A percentile compares a stretch with the other conserved stretches of the same genome.
phyloP scores from a whole-genome alignment of 2,797 vertebrate genomes.

The Spea hammondii region DNA sequence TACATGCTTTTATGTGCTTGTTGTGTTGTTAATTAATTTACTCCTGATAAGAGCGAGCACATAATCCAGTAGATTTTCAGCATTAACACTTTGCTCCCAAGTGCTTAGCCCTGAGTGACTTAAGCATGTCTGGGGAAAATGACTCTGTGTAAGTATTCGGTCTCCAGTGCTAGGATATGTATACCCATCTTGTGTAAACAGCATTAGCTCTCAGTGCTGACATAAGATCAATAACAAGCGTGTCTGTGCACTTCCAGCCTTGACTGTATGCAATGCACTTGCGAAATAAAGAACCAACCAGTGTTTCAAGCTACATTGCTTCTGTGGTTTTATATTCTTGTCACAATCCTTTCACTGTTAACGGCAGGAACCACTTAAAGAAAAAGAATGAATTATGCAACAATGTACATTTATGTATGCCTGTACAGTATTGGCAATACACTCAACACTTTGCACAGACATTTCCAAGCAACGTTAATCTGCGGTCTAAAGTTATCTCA shows the following conservation, averaged over 20 bases:
- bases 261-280: constrained; percentile 35
- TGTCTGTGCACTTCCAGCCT: constrained; percentile 40
- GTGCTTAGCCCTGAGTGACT: constrained; percentile 52
- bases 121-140: constrained; percentile 42
- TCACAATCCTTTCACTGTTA: not conserved
- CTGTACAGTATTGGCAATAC: no score
- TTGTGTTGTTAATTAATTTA: not conserved
- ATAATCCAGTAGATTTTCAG: not conserved
- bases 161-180: constrained; percentile 41
- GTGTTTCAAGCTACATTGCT: constrained; percentile 7
- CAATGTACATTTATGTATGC: no score
- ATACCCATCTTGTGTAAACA: constrained; percentile 49
- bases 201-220: constrained; percentile 47
- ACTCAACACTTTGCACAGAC: no score
- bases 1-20: constrained; percentile 5
- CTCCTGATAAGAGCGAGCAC: constrained; percentile 12
- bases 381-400: no score
- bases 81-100: not conserved
- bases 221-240: constrained; percentile 49
- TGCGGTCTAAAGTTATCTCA: no score
- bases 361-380: no score
- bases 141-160: constrained; percentile 45
- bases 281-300: constrained; percentile 17
- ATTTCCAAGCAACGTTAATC: no score
- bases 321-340: not conserved